These are phyloP conservation scores for Nothoprocta perdicaria DNA, from an alignment of 2,113 vertebrate genomes.

Conservation along the genomic window DNA sequence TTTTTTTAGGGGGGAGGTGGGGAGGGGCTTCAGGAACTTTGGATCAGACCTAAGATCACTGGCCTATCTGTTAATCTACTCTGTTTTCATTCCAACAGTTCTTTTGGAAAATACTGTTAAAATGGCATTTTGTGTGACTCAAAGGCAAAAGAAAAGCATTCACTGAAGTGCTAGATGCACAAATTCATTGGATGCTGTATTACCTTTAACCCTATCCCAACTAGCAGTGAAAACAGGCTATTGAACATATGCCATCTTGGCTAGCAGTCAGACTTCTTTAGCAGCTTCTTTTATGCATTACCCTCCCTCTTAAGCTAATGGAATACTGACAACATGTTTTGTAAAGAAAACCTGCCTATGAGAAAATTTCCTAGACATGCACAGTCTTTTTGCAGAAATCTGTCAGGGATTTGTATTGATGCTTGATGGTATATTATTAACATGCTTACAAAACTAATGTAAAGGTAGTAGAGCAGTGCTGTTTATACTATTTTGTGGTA, in stretches of 20 bases:
- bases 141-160: not conserved
- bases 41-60: not conserved
- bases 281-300: conserved; percentile 18
- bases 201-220: conserved; percentile 20
- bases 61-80: not conserved
- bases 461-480: conserved; percentile 30
- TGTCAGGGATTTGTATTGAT: conserved; percentile 50
- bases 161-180: not conserved
- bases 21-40: not conserved
- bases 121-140: not conserved
- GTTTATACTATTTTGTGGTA: conserved; percentile 42
- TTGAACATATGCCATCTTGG: conserved; percentile 48
- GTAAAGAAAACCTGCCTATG: conserved; percentile 51
- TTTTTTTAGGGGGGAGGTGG: too few relatives aligned
- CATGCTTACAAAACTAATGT: conserved; percentile 48
- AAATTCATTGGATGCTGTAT: conserved; percentile 8
- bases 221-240: conserved; percentile 4
- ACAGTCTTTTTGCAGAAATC: conserved; percentile 48
- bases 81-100: not conserved
- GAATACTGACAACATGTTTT: conserved; percentile 51
- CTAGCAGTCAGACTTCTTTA: conserved; percentile 41
- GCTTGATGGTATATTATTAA: conserved; percentile 57
- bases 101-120: not conserved
- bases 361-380: conserved; percentile 54
- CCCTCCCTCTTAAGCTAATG: conserved; percentile 38